Percentiles rank a stretch among this genome's conserved stretches.
Evolutionary conservation across 2,797 vertebrate species (phyloP).

Genomic region (Babyrousa celebensis): DNA sequence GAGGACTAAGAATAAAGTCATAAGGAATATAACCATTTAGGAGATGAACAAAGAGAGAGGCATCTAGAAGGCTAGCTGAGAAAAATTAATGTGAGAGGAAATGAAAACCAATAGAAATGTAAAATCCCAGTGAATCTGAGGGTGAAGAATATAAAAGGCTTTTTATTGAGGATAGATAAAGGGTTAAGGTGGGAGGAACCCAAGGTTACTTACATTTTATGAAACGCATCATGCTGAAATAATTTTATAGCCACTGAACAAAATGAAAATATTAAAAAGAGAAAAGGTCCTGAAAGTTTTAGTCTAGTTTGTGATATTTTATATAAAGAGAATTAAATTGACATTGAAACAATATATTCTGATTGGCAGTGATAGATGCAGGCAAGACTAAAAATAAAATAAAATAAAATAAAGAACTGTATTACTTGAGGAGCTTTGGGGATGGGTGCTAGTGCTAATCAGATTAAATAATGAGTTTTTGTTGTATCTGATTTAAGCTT

Average conservation of each 20-base stretch:
- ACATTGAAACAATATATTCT: background rate
- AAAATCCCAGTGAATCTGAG: background rate
- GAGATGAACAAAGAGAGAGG: background rate
- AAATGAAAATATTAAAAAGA: background rate
- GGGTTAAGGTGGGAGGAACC: background rate
- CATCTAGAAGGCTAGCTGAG: background rate
- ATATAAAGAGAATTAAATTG: slow-evolving; percentile 31
- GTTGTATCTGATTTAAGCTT: slow-evolving; percentile 30
- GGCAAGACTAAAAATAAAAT: background rate
- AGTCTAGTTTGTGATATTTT: background rate
- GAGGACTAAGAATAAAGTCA: background rate
- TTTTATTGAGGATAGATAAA: background rate
- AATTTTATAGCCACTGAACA: background rate
- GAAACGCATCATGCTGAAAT: background rate
- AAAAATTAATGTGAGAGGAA: background rate
- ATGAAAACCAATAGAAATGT: background rate
- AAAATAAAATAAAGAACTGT: background rate
- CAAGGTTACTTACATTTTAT: background rate
- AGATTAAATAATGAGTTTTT: slow-evolving; percentile 57
- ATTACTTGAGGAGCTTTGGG: background rate
- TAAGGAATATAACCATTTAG: background rate
- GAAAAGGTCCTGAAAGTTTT: slow-evolving; percentile 10
- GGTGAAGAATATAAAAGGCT: background rate
- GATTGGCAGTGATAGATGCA: slow-evolving; percentile 6
- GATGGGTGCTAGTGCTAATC: background rate